Evolutionary conservation across 2,888 invertebrate species (phyloP).

Genomic region (Azorinus chamasolen): DNA sequence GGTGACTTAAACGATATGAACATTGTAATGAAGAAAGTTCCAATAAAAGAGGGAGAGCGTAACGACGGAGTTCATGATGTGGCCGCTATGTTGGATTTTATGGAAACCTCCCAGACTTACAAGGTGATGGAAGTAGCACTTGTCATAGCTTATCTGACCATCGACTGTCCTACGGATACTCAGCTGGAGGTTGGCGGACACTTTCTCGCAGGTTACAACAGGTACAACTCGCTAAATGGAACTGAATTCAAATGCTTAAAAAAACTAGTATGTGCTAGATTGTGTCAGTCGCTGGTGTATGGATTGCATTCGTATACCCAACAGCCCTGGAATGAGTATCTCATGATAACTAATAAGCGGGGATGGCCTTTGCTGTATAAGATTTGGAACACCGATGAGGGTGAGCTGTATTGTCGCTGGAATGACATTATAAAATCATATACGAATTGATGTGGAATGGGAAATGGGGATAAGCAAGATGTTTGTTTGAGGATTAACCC

Average conservation of each 20-base stretch:
- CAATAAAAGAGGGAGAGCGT: slow-evolving; percentile 83
- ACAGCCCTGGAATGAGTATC: slow-evolving; percentile 93
- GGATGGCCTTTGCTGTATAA: slow-evolving; percentile 80
- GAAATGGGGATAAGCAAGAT: too few species aligned
- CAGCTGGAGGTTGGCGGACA: slow-evolving; percentile 85
- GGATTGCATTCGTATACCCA: slow-evolving; percentile 92
- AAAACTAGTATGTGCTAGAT: slow-evolving; percentile 91
- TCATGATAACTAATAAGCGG: slow-evolving; percentile 89
- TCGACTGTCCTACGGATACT: slow-evolving; percentile 89
- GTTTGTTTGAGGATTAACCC: too few species aligned
- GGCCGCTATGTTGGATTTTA: slow-evolving; percentile 93
- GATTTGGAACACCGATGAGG: slow-evolving; percentile 66
- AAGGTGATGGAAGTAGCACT: slow-evolving; percentile 94
- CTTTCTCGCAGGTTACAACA: slow-evolving; percentile 92
- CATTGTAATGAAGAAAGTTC: slow-evolving; percentile 88
- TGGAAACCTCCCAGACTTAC: slow-evolving; percentile 90
- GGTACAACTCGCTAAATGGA: slow-evolving; percentile 89
- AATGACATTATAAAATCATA: slow-evolving; percentile 4
- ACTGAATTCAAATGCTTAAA: slow-evolving; percentile 90
- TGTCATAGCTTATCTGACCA: slow-evolving; percentile 93
- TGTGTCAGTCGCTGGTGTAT: slow-evolving; percentile 93
- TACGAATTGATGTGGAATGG: too few species aligned
- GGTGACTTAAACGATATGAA: slow-evolving; percentile 98
- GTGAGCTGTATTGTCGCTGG: slow-evolving; percentile 4
- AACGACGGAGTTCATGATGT: slow-evolving; percentile 88